Base-by-base conservation (phyloP, 2,797 vertebrate species). In the Muscicapa striata region DNA sequence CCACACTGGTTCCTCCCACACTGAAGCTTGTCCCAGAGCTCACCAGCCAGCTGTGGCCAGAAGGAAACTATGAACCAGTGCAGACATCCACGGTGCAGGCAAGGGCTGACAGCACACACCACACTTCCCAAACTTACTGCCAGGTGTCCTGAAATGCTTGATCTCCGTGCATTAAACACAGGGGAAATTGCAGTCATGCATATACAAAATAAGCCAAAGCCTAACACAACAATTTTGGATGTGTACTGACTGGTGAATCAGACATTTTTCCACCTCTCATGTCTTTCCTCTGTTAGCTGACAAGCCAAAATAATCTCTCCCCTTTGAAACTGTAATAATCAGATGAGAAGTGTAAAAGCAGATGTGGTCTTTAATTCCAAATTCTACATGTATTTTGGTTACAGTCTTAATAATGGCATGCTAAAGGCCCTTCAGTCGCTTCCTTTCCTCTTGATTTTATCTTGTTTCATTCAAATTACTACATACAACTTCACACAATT, bases 1-100 rank as follows among this genome's bases (percentile, higher is more conserved):
- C 2, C n/a, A 49, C 2, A 0, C 0, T 16, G 36, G 41, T 24
- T 24, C 10, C 73, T 48, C 49, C 52, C 1, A 3, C 0, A 0
- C 64, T 49, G 40, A 27, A 81, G 58, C 45, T n/a, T 10, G 8
- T 52, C 30, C 75, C 58, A 45, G 20, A 49, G 27, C 57, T 58
- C 26, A 43, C 5, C 4, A 0, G 6, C 30, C 0, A 0, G 38
- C 46, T 41, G 10, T 0, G 3, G 52, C 15, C 5, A 1, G 49
- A 36, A 61, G 30, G 43, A 63, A 12, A 52, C 17, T 41, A 55
- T 1, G 46, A 34, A 8, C 6, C 8, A 1, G 14, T 3, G 24
- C 52, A 32, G 45, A 24, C 12, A 27, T 14, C 26, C 34, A 21
- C 0, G 0, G 22, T 12, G 30, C 45, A 72, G 67, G 63, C 30